Evolutionary conservation across 2,888 invertebrate genomes (phyloP), one percentile per base, ranked within the genome.

Genomic region (Auanema freiburgensis): DNA sequence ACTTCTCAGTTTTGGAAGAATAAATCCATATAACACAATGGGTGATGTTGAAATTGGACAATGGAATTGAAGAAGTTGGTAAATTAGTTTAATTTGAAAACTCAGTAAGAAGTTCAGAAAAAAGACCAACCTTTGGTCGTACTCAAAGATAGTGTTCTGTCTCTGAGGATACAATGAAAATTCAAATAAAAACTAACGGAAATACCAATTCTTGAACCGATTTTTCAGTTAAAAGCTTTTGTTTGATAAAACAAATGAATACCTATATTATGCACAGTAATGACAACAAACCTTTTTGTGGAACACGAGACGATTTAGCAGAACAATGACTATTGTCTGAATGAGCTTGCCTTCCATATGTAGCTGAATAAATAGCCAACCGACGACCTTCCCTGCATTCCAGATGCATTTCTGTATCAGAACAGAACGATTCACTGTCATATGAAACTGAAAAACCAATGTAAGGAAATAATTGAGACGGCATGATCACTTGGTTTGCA

Each of bases 341-440:
- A 33, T 33, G 3, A 5, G 33, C 33, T 33, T 33, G 33, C 72
- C 93, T 88, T 6, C 94, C 94, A 84, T 91, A 95, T 85, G 91
- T 90, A 43, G 94, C 93, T 50, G 92, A 92, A 87, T 92, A 93
- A 83, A 96, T 90, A 59, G 93, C 93, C 58, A 96, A 90, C 90
- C 85, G 91, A 90, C 55, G 91, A 90, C 86, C 91, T 90, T 76
- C 72, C n/a, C 69, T 58, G 86, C 95, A 95, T 84, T 90, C 89
- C 83, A 96, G 88, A 84, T 91, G 90, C 83, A 94, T 89, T 79
- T 90, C 89, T 83, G 93, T 91, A 84, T 92, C 92, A 85, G 93
- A 91, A 86, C 95, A 96, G 71, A 92, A 92, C 82, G 92, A 90
- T 88, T 92, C 91, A 85, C 92, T 93, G 71, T 92, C 89, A 86